Evolutionary conservation across 2,113 vertebrate species (phyloP), one percentile per base, ranked within the genome.

Genomic region (Hippolais icterina): DNA sequence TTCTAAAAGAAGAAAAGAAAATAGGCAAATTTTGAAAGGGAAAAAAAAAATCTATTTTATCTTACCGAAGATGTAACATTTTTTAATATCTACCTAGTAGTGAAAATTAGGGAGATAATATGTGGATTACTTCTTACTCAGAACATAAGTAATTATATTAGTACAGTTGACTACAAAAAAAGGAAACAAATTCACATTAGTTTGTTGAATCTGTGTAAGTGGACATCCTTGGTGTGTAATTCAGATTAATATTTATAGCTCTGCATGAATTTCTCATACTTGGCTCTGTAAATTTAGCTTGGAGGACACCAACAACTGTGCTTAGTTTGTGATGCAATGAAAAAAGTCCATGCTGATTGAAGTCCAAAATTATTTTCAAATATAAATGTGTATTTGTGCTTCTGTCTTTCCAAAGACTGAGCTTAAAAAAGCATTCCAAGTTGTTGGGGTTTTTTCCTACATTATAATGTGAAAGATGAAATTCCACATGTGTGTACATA

Each of bases 101-200:
- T 63, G 37, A 70, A 71, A 91, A 91, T 69, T 37, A 57, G 65
- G 44, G 54, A 93, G 42, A 83, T 84, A 75, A 59, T 94, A 87
- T 72, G 50, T 12, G 70, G 82, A 93, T 97, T 96, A 96, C 35
- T 82, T 90, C 76, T 93, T 84, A 91, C 42, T 96, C 96, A 94
- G 76, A 96, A 72, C 60, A 29, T 88, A 94, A 87, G 85, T 97
- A 97, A 97, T 97, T 97, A 70, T 85, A 92, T 97, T 94, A 95
- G 74, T 94, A 83, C 31, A 83, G 59, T 44, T 97, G 84, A 95
- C 91, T 96, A 94, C 83, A 96, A 95, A 96, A 97, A 86, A 52
- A 89, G 76, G 79, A 71, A 94, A 91, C 98, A 98, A 97, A 97
- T 97, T 78, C 84, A 95, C 81, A 96, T 97, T 97, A 98, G 80